A percentile compares a stretch with the other conserved stretches of the same genome.
phyloP scores from a whole-genome alignment of 2,888 invertebrate species.

The Rotaria magnacalcarata region DNA sequence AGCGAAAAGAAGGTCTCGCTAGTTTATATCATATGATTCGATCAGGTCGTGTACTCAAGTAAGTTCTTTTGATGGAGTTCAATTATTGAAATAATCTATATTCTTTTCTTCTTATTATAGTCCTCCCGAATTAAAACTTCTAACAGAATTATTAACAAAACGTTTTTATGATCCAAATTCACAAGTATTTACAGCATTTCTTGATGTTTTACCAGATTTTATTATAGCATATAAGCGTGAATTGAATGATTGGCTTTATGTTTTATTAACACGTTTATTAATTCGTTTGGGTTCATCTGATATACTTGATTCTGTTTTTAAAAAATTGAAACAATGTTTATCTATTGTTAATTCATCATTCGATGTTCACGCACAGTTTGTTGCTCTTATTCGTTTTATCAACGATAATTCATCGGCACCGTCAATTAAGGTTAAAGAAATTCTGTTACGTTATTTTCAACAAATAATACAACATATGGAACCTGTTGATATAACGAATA shows the following conservation, averaged over 20 bases:
- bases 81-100: conserved; percentile 41
- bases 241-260: conserved; percentile 85
- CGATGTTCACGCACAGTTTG: conserved; percentile 65
- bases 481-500: conserved; percentile 62
- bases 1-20: conserved; percentile 84
- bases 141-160: conserved; percentile 87
- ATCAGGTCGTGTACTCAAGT: conserved; percentile 54
- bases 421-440: conserved; percentile 64
- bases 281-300: conserved; percentile 80
- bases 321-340: conserved; percentile 40
- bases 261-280: conserved; percentile 79
- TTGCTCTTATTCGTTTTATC: conserved; percentile 69
- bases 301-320: conserved; percentile 70
- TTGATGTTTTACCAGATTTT: conserved; percentile 85
- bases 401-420: conserved; percentile 88
- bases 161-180: conserved; percentile 88
- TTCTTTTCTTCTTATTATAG: conserved; percentile 48
- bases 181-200: conserved; percentile 78
- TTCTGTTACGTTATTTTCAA: conserved; percentile 62
- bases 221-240: conserved; percentile 79
- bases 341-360: conserved; percentile 62
- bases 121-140: conserved; percentile 69
- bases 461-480: conserved; percentile 59
- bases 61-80: conserved; percentile 43
- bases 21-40: conserved; percentile 73